phyloP scores from a whole-genome alignment of 1,140 invertebrate genomes.

The Theocolax elegans region DNA sequence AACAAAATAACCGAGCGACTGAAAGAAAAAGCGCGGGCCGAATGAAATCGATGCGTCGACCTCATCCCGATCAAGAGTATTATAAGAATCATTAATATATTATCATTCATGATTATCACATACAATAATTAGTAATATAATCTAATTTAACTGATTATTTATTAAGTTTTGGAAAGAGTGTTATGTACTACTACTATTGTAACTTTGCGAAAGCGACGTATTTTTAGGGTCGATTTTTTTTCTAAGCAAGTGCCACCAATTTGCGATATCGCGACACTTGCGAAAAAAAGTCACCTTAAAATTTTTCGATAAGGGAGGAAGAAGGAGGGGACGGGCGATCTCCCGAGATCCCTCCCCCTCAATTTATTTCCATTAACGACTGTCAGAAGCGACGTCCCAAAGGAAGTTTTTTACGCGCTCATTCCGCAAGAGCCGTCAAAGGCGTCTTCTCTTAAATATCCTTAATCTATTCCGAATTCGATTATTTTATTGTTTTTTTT shows the following conservation, averaged over 20 bases:
- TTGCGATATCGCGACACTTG: slow-evolving; percentile 15
- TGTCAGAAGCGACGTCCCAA: slow-evolving; percentile 35
- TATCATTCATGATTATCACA: slow-evolving; percentile 67
- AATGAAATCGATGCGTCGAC: slow-evolving; percentile 32
- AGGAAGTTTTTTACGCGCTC: slow-evolving; percentile 36
- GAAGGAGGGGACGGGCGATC: too few species aligned
- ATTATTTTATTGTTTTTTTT: too few species aligned
- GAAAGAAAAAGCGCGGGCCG: neutral
- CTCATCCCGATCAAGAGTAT: slow-evolving; percentile 59
- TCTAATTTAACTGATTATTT: slow-evolving; percentile 70
- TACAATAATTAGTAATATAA: slow-evolving; percentile 66
- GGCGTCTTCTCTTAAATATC: slow-evolving; percentile 45
- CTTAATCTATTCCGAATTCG: slow-evolving; percentile 61
- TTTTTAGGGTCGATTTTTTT: too few species aligned
- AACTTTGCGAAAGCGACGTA: slow-evolving; percentile 26
- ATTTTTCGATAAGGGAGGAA: too few species aligned
- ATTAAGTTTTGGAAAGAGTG: slow-evolving; percentile 64
- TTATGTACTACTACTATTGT: slow-evolving; percentile 53
- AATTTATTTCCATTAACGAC: too few species aligned
- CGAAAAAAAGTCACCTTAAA: slow-evolving; percentile 26
- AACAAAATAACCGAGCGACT: neutral
- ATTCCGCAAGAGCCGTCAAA: slow-evolving; percentile 35
- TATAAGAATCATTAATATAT: slow-evolving; percentile 70
- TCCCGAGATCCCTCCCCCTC: too few species aligned
- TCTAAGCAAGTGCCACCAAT: too few species aligned